Conservation (phyloP, 2,888 invertebrate species). For the Chouioia cunea region DNA sequence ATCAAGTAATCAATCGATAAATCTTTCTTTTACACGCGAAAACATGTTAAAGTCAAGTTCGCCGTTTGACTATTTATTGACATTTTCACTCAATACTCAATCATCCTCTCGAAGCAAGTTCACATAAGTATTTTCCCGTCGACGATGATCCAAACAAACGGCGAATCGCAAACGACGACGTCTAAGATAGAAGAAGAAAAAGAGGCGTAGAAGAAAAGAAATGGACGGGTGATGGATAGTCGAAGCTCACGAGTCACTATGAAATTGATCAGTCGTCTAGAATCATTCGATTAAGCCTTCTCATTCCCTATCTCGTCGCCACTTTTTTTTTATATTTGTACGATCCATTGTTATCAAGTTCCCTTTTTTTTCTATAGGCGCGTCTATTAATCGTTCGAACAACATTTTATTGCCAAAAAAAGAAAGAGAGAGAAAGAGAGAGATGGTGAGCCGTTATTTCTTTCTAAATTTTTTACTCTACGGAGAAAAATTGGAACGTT, state of each 20-base stretch:
- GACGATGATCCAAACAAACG: conserved; percentile 37
- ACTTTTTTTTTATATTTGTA: background rate
- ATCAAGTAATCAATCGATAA: too few relatives aligned
- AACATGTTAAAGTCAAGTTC: too few relatives aligned
- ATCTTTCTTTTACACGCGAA: too few relatives aligned
- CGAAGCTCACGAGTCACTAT: conserved; percentile 50
- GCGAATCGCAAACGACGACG: conserved; percentile 15
- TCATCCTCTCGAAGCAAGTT: too few relatives aligned
- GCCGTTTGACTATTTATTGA: too few relatives aligned
- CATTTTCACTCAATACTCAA: too few relatives aligned
- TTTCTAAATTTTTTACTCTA: conserved; percentile 2
- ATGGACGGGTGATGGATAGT: conserved; percentile 56
- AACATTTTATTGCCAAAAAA: too few relatives aligned
- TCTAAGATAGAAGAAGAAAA: conserved; percentile 21
- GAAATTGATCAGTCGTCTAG: conserved; percentile 60
- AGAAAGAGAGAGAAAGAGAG: too few relatives aligned
- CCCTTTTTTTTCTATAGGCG: background rate
- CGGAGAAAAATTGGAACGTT: background rate
- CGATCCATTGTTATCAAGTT: background rate
- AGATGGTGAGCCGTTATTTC: too few relatives aligned
- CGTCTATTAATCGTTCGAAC: conserved; percentile 22
- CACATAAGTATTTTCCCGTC: background rate
- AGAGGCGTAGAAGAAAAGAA: conserved; percentile 7
- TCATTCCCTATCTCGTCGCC: conserved; percentile 2
- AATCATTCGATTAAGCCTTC: conserved; percentile 57